These are phyloP conservation scores for Pseudopodoces humilis DNA, from an alignment of 2,113 vertebrate genomes.

Conservation along the genomic window DNA sequence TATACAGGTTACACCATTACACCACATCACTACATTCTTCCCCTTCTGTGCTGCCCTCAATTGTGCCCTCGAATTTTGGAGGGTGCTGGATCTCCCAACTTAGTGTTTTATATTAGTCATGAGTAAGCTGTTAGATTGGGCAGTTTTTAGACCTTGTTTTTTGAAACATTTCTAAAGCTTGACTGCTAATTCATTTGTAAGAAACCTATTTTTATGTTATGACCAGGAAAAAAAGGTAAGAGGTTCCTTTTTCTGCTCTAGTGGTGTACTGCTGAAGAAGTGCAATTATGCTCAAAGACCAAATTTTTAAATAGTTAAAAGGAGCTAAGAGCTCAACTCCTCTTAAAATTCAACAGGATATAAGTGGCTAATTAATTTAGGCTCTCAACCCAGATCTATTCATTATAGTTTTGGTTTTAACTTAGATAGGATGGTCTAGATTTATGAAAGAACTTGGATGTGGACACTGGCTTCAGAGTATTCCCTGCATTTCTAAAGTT, in stretches of 20 bases:
- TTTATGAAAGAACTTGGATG: background rate
- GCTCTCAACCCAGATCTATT: background rate
- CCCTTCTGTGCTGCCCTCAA: background rate
- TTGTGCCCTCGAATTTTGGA: background rate
- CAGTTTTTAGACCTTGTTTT: background rate
- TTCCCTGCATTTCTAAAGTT: background rate
- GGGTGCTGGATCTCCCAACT: background rate
- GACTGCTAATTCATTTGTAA: background rate
- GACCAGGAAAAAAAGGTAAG: background rate
- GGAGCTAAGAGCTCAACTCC: background rate
- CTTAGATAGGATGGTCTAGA: background rate
- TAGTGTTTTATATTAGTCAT: background rate
- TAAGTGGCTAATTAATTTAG: background rate
- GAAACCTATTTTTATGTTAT: background rate
- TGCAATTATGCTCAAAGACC: background rate
- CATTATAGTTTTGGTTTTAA: background rate
- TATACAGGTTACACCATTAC: background rate
- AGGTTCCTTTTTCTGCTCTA: background rate
- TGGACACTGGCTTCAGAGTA: background rate
- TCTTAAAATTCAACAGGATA: background rate
- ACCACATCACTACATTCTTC: background rate
- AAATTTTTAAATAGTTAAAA: background rate
- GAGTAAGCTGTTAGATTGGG: background rate
- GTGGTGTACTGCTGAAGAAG: background rate
- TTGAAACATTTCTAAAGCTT: background rate